Evolutionary conservation across 1,140 invertebrate genomes (phyloP).

Genomic region (Pentalonia nigronervosa): DNA sequence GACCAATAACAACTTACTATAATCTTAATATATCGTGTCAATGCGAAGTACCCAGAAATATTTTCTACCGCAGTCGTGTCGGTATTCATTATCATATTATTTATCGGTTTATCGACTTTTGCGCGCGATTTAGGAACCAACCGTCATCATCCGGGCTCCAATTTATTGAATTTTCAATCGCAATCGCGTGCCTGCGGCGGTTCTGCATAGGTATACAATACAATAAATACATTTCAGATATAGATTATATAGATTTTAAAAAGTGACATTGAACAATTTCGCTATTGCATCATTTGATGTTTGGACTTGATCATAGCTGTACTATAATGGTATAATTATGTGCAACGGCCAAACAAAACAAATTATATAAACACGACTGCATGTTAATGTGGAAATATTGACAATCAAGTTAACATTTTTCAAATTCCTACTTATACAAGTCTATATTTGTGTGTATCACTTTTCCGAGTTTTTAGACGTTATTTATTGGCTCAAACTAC

Average conservation of each 20-base stretch:
- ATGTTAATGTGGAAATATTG: conserved; percentile 8
- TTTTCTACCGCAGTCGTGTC: background rate
- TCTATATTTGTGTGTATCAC: background rate
- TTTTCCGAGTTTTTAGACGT: background rate
- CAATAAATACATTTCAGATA: background rate
- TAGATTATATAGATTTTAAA: background rate
- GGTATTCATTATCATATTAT: background rate
- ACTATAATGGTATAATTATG: too few species aligned
- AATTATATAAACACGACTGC: background rate
- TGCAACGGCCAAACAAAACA: background rate
- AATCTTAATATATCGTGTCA: background rate
- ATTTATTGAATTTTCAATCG: background rate
- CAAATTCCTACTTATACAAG: background rate
- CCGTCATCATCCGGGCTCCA: background rate
- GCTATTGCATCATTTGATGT: too few species aligned
- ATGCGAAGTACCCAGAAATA: background rate
- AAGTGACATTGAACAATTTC: background rate
- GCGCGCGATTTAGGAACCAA: background rate
- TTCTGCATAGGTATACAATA: background rate
- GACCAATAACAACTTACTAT: background rate
- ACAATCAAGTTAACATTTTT: background rate
- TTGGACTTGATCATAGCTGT: too few species aligned
- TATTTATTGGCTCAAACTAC: background rate
- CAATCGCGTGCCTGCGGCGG: background rate
- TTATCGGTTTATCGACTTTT: background rate